Evolutionary conservation across 2,888 invertebrate genomes (phyloP).

Genomic region (Arge pagana): DNA sequence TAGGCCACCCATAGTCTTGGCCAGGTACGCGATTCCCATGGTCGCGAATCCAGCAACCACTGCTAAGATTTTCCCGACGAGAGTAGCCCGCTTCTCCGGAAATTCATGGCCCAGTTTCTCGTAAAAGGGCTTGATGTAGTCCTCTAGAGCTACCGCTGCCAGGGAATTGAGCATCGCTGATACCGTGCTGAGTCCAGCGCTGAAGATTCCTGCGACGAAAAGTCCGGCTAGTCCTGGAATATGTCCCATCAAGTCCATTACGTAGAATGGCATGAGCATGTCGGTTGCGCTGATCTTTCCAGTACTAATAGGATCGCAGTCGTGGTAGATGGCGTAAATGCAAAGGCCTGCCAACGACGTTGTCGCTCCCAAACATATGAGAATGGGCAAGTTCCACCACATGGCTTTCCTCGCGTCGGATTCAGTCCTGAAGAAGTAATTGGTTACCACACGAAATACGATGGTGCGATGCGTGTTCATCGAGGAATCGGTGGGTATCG

Average conservation of each 20-base stretch:
- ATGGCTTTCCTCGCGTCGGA: constrained; percentile 72
- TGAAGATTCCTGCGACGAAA: constrained; percentile 74
- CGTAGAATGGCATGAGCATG: constrained; percentile 77
- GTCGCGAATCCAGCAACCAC: constrained; percentile 41
- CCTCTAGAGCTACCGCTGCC: constrained; percentile 87
- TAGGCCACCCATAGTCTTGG: constrained; percentile 41
- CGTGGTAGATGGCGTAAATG: constrained; percentile 79
- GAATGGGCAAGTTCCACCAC: constrained; percentile 78
- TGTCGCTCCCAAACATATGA: constrained; percentile 69
- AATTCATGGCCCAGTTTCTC: constrained; percentile 65
- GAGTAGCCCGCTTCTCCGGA: constrained; percentile 74
- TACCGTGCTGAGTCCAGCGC: constrained; percentile 88
- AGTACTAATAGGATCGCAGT: constrained; percentile 78
- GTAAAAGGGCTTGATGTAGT: constrained; percentile 70
- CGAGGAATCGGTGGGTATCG: not conserved
- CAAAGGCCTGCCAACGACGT: constrained; percentile 74
- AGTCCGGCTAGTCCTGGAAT: constrained; percentile 53
- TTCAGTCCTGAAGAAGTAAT: constrained; percentile 54
- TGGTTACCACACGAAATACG: constrained; percentile 19
- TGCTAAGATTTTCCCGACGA: constrained; percentile 58
- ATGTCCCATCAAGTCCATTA: constrained; percentile 65
- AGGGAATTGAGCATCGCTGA: constrained; percentile 90
- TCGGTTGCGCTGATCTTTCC: constrained; percentile 71
- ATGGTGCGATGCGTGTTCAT: constrained; percentile 10
- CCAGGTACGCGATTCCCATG: constrained; percentile 42